phyloP scores from a whole-genome alignment of 2,888 invertebrate species.

The Tenthredo mesomela region DNA sequence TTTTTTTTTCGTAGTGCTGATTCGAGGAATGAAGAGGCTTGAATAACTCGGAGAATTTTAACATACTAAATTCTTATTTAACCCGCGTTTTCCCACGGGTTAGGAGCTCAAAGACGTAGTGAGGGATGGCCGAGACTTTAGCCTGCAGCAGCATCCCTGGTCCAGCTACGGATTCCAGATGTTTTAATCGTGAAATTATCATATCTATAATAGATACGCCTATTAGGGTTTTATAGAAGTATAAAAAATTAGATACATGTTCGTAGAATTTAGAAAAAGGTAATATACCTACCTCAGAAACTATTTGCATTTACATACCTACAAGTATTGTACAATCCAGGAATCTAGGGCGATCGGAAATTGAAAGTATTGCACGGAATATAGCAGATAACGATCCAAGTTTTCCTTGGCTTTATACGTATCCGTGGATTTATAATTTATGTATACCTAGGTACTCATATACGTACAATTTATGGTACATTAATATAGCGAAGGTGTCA shows the following conservation, averaged over 20 bases:
- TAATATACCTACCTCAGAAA: neutral
- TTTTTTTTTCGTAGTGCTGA: neutral
- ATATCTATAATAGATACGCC: neutral
- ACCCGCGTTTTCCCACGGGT: slow-evolving; percentile 9
- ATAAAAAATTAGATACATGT: neutral
- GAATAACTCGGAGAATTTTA: neutral
- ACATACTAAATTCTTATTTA: neutral
- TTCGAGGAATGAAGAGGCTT: neutral
- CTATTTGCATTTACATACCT: neutral
- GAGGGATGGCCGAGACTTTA: slow-evolving; percentile 16
- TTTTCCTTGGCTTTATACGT: neutral
- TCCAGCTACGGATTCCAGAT: slow-evolving; percentile 15
- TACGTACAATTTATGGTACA: neutral
- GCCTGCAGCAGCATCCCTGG: neutral
- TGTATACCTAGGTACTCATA: neutral
- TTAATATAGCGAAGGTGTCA: slow-evolving; percentile 14
- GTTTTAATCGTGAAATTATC: slow-evolving; percentile 11
- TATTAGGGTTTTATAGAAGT: neutral
- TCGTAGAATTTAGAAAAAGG: neutral
- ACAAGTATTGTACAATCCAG: neutral
- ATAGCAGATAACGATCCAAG: neutral
- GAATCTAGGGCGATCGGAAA: slow-evolving; percentile 41
- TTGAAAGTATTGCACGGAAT: slow-evolving; percentile 32
- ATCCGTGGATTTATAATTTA: neutral
- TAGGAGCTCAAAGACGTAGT: neutral